Percentiles rank a stretch among this genome's conserved stretches.
Evolutionary conservation across 2,797 vertebrate species (phyloP).

Genomic region (Falco berigora): DNA sequence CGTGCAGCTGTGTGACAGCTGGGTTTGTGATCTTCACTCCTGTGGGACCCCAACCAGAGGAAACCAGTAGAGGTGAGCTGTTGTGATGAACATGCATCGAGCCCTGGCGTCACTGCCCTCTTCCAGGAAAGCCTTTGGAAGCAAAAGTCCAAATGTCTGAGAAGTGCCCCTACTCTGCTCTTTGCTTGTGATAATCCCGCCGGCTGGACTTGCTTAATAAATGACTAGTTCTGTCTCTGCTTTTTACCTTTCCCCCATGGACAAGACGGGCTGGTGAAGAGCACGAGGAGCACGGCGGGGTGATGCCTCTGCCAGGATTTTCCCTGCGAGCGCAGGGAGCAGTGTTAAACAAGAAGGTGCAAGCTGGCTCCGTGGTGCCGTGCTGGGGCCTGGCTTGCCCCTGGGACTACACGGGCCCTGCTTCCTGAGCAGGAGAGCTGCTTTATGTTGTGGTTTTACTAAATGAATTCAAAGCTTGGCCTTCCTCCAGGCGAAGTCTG

Average conservation of each 20-base stretch:
- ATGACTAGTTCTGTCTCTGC: not conserved
- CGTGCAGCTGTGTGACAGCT: not conserved
- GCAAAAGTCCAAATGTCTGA: not conserved
- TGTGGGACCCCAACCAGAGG: not conserved
- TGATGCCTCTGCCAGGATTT: accelerated
- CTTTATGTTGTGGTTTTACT: conserved; percentile 61
- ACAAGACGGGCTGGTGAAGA: accelerated
- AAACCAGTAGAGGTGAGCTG: not conserved
- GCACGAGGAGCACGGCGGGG: accelerated
- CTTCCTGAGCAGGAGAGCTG: conserved; percentile 60
- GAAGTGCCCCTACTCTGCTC: not conserved
- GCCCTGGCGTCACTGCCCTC: not conserved
- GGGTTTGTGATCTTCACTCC: not conserved
- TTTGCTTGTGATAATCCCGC: not conserved
- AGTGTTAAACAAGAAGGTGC: not conserved
- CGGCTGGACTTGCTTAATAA: not conserved
- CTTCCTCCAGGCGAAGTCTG: conserved; percentile 45
- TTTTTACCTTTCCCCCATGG: not conserved
- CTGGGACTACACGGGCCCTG: conserved; percentile 45
- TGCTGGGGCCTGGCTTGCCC: not conserved
- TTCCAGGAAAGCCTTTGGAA: not conserved
- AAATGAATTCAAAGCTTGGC: conserved; percentile 63
- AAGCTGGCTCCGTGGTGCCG: not conserved
- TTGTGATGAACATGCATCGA: accelerated
- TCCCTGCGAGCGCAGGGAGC: accelerated